Base-by-base conservation (phyloP, 92 coral and sea anemone genomes). In the Heteractis magnifica region DNA sequence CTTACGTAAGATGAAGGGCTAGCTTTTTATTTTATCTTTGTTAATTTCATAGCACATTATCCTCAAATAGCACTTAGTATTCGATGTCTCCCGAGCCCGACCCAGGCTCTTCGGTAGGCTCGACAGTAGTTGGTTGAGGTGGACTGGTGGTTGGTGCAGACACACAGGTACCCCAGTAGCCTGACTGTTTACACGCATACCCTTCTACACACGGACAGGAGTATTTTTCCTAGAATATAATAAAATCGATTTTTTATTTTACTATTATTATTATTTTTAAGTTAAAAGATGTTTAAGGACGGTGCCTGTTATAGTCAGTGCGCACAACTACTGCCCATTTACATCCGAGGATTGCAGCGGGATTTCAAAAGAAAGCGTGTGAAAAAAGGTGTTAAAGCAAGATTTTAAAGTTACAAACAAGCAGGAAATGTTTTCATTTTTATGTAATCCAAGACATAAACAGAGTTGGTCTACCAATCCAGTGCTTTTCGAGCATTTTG, bases 191-290 rank as follows among this genome's bases (percentile, higher is more conserved):
- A 10, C 80, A 77, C 7, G 65, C 20, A 53, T 77, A 52, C 6
- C 80, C 80, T 23, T 77, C 49, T n/a, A 77, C 80, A 21, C 80
- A 77, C 19, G 80, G 80, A 55, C 80, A 77, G 58, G 80, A 52
- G 13, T 18, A 55, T 44, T 77, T 51, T 8, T 49, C 80, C 80
- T 77, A 20, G 10, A 20, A 75, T 68, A 68, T 26, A 11, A 20
- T 4, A 75, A 75, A 75, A 15, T 9, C 5, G 9, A 34, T 34
- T 34, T 34, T n/a, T 68, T 3, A 8, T 10, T 68, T 68, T n/a
- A n/a, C n/a, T 26, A 26, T 26, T 26, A 26, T 34, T 34, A 34
- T 0, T 0, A 34, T 34, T 34, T 44, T 75, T 73, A 4, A 34
- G 7, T 73, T 44, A 6, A 72, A 9, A 72, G n/a, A 8, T 19